Percentiles rank a stretch among this genome's conserved stretches.
Conservation (phyloP, 2,113 vertebrate species). For the Otus sunia region DNA sequence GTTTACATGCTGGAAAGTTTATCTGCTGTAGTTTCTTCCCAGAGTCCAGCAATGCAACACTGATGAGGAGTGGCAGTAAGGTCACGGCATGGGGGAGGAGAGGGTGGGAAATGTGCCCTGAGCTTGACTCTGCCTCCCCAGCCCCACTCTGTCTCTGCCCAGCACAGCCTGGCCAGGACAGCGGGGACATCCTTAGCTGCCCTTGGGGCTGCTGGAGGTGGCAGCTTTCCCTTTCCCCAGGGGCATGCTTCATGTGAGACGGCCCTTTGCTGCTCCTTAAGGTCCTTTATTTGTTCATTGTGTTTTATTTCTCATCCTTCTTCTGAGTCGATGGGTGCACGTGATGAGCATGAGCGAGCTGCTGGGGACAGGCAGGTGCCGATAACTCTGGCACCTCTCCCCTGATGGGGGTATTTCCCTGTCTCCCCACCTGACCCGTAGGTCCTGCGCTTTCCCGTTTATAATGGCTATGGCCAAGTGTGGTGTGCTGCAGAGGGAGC, state of each 20-base stretch:
- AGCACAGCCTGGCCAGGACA: background rate
- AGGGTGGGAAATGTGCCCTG: background rate
- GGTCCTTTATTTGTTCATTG: background rate
- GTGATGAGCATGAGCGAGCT: background rate
- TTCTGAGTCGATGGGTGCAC: background rate
- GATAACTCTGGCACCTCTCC: background rate
- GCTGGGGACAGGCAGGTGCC: background rate
- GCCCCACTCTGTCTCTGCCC: background rate
- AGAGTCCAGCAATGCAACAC: background rate
- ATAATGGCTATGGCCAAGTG: rapidly evolving
- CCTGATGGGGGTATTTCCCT: background rate
- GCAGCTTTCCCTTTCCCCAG: background rate
- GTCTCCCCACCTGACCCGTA: rapidly evolving
- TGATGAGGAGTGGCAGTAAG: constrained; percentile 62
- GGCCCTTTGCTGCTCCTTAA: background rate
- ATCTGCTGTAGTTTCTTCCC: constrained; percentile 23
- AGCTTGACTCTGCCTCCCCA: background rate
- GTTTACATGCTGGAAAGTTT: constrained; percentile 38
- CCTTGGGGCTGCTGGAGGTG: background rate
- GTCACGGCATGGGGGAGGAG: background rate
- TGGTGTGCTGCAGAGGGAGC: background rate
- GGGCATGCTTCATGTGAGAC: background rate
- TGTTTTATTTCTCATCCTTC: background rate
- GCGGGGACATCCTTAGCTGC: background rate
- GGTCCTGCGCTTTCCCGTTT: background rate